Percentiles rank a stretch among this genome's conserved stretches.
Conservation (phyloP, 2,888 invertebrate genomes). For the Temnothorax rugatulus region DNA sequence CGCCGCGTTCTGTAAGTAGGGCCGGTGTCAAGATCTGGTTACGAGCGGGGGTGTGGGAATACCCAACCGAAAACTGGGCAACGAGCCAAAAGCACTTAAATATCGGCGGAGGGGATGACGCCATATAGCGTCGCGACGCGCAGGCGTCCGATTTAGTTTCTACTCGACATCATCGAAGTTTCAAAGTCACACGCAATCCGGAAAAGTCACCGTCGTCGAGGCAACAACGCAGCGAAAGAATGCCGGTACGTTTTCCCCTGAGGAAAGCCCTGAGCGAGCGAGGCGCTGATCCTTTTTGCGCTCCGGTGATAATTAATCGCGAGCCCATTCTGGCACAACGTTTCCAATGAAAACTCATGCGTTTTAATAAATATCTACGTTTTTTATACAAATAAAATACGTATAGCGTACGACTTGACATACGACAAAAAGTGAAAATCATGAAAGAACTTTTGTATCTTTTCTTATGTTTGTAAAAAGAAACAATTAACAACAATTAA, state of each 20-base stretch:
- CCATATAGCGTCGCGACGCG: slow-evolving; percentile 87
- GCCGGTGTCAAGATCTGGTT: slow-evolving; percentile 77
- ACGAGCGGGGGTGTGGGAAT: slow-evolving; percentile 83
- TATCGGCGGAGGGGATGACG: slow-evolving; percentile 84
- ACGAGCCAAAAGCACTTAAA: slow-evolving; percentile 79
- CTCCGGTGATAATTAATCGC: background rate
- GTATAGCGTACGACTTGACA: background rate
- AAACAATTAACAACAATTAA: slow-evolving; percentile 1
- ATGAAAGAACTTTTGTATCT: background rate
- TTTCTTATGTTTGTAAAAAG: background rate
- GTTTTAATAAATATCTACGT: background rate
- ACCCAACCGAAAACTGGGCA: slow-evolving; percentile 79
- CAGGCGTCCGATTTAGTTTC: slow-evolving; percentile 83
- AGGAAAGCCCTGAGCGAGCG: too few species aligned
- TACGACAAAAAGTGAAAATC: background rate
- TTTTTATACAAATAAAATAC: background rate
- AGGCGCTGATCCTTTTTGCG: background rate
- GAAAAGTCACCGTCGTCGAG: slow-evolving; percentile 62
- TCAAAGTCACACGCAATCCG: slow-evolving; percentile 74
- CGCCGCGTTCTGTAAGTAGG: slow-evolving; percentile 63
- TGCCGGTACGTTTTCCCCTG: slow-evolving; percentile 82
- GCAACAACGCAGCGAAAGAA: slow-evolving; percentile 73
- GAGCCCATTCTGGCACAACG: background rate
- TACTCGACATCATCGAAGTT: slow-evolving; percentile 79
- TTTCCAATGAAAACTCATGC: background rate